Percentiles rank a stretch among this genome's conserved stretches.
These are phyloP conservation scores for Phataginus tetradactyla DNA, from an alignment of 2,797 vertebrate genomes.

Conservation along the genomic window DNA sequence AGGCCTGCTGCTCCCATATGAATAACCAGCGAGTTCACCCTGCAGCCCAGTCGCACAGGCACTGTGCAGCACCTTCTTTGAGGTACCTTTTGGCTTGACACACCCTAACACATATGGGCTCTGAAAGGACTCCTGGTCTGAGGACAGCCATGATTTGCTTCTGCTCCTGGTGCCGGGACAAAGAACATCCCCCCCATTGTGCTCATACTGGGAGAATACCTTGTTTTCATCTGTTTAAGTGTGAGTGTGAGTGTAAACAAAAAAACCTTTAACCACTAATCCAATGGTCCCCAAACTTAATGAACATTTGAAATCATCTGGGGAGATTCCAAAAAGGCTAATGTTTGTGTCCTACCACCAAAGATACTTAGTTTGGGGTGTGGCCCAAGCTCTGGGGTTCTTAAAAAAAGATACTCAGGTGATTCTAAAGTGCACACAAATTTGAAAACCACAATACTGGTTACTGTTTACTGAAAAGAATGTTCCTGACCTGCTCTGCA, in stretches of 20 bases:
- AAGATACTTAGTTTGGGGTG: background rate
- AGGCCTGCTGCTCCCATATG: background rate
- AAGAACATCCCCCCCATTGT: background rate
- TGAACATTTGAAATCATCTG: background rate
- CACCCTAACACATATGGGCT: background rate
- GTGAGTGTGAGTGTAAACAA: background rate
- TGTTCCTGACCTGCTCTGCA: background rate
- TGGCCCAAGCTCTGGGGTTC: background rate
- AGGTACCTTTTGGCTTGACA: background rate
- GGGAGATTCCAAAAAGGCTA: background rate
- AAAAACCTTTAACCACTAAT: slow-evolving; percentile 4
- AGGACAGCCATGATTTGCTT: background rate
- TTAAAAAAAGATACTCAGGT: background rate
- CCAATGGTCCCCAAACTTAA: background rate
- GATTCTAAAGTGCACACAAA: background rate
- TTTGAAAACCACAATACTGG: background rate
- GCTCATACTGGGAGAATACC: background rate
- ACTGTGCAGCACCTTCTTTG: background rate
- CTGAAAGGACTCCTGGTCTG: background rate
- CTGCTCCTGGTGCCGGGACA: background rate
- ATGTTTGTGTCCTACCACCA: background rate
- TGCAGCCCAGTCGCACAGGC: background rate
- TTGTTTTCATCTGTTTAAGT: background rate
- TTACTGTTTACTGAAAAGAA: background rate
- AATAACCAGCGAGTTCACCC: background rate